Base-by-base conservation (phyloP, 1,140 invertebrate genomes). In the Lordiphosa collinella region DNA sequence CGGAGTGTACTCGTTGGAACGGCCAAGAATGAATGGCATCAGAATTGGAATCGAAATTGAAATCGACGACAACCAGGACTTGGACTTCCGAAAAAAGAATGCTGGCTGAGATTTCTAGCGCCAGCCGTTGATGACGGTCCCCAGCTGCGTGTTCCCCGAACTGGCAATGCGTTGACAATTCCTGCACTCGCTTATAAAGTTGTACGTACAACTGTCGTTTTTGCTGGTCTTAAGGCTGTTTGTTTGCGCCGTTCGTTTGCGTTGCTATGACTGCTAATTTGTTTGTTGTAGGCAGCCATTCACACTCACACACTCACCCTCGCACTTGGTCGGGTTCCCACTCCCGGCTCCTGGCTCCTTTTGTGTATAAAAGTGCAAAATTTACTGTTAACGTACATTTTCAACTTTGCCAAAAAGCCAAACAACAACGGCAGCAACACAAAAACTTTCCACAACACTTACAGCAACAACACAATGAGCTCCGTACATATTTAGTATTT, bases 331-430 rank as follows among this genome's bases (percentile, higher is more conserved):
- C 3, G 18, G n/a, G 12, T 9, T 9, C 37, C 18, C 3, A 2
- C 8, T 14, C 29, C 14, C 22, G 16, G 31, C 36, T 9, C 12
- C 14, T 14, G 8, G 18, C 40, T 11, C 18, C 40, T 38, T 40
- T 37, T 46, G 60, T 46, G 60, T 38, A 60, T 61, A 54, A 61
- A 59, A 82, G 76, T 76, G 71, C 76, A 82, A 84, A 82, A 72
- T 84, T 72, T 82, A 73, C 76, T 82, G 78, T 82, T 82, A 82
- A 84, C 78, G 67, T 58, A 84, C 67, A 73, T 82, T 82, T 71
- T 84, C 72, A 84, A 84, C 72, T 84, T 84, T 72, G 78, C 78
- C 78, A 82, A 84, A 82, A 82, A 82, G 78, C 78, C 78, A 82
- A 82, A 82, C 78, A 82, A 82, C 76, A 82, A 84, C 62, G 72